phyloP scores from a whole-genome alignment of 2,113 vertebrate genomes.

The Nesogale talazaci region DNA sequence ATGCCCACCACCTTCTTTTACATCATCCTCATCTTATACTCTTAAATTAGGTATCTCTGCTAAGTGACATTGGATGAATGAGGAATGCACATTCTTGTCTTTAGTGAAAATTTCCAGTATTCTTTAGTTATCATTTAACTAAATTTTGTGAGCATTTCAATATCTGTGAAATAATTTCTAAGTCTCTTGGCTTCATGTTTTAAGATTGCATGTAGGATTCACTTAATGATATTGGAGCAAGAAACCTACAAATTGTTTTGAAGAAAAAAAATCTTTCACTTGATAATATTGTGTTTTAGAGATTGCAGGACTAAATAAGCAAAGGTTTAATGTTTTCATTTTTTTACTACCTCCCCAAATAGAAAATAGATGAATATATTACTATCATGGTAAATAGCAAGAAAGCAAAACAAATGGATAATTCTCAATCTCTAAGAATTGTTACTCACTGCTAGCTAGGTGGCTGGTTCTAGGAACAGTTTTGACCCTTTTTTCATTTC shows the following conservation, averaged over 20 bases:
- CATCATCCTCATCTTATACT: background rate
- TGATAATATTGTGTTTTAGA: conserved; percentile 9
- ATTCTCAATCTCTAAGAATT: conserved; percentile 20
- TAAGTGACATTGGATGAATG: background rate
- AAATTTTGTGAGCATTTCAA: background rate
- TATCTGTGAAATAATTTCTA: conserved; percentile 29
- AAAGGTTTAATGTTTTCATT: conserved; percentile 27
- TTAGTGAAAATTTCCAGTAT: background rate
- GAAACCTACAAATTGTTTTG: conserved; percentile 3
- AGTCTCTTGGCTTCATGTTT: conserved; percentile 15
- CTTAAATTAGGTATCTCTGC: background rate
- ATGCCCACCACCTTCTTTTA: background rate
- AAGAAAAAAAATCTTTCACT: conserved; percentile 22
- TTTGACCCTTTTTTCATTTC: conserved; percentile 51
- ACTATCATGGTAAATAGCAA: background rate
- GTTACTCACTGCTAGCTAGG: background rate
- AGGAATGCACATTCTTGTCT: background rate
- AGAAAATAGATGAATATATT: background rate
- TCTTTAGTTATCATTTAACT: background rate
- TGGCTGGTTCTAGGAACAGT: conserved; percentile 3
- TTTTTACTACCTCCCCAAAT: conserved; percentile 7
- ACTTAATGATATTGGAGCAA: conserved; percentile 42
- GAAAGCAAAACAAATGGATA: conserved; percentile 37
- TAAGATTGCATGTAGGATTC: conserved; percentile 30
- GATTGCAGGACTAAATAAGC: background rate